Conservation (phyloP, 53 echinoderm and acorn worm genomes). For the Pentamera pediparva region DNA sequence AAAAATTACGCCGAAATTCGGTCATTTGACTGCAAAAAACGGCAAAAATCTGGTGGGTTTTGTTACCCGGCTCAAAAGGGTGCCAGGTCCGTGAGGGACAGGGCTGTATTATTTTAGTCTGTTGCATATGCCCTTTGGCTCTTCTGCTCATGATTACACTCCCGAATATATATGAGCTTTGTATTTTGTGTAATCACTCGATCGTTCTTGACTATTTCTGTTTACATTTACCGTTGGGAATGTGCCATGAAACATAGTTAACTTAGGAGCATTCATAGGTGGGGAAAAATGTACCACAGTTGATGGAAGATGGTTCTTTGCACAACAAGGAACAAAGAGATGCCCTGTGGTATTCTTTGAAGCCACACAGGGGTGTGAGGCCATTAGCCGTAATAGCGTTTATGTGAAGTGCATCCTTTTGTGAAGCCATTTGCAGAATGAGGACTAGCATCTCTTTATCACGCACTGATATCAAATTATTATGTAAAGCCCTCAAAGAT, state of each 20-base stretch:
- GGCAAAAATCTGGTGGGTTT: slow-evolving; percentile 30
- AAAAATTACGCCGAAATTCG: not conserved
- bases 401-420: slow-evolving; percentile 32
- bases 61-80: slow-evolving; percentile 31
- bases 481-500: slow-evolving; percentile 9
- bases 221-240: not conserved
- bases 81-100: slow-evolving; percentile 43
- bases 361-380: not conserved
- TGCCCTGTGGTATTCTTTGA: not conserved
- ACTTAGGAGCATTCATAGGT: not conserved
- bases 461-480: slow-evolving; percentile 22
- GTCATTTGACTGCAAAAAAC: slow-evolving; percentile 6
- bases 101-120: slow-evolving; percentile 55
- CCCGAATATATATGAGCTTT: too few relatives aligned
- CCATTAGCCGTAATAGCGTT: slow-evolving; percentile 18
- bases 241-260: not conserved
- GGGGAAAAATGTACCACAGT: not conserved
- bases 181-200: not conserved
- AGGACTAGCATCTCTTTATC: slow-evolving; percentile 26
- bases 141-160: slow-evolving; percentile 22
- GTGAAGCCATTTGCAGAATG: slow-evolving; percentile 32
- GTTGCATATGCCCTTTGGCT: slow-evolving; percentile 50
- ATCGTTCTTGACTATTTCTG: not conserved
- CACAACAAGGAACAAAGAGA: slow-evolving; percentile 11
- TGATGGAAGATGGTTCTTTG: too few relatives aligned